Evolutionary conservation across 2,888 invertebrate genomes (phyloP), one percentile per base, ranked within the genome.

Genomic region (Agrochola macilenta): DNA sequence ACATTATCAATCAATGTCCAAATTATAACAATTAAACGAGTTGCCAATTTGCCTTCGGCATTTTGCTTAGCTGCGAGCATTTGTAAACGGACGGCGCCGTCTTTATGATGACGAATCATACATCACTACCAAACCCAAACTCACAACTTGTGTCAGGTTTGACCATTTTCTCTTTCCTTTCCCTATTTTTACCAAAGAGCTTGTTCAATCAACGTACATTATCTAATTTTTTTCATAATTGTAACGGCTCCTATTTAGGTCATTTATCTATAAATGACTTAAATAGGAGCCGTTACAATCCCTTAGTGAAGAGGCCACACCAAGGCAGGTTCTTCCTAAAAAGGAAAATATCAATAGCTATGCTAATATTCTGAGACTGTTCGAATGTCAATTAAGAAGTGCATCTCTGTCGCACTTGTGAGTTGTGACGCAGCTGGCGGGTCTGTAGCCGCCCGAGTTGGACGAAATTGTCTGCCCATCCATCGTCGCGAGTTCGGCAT

Each of bases 381-480:
- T 71, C 17, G 49, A 58, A 49, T 80, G 30, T 35, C 23, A 72
- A 65, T 58, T 57, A 64, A 11, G 57, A 70, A n/a, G n/a, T 64
- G 49, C 57, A 64, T 52, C 63, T 80, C 80, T 80, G 43, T 72
- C 73, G 39, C 71, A 71, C 63, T 80, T 39, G 49, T 70, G 57
- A 12, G 39, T 70, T 30, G n/a, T 30, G 57, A n/a, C 39, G 58
- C 57, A 68, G 63, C 57, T 57, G 80, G 80, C 30, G 20, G 5
- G 52, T 26, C 46, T 20, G 72, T 72, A 52, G 43, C 14, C 26
- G 58, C 39, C 49, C n/a, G 57, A 68, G 52, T 69, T 68, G 14
- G 30, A 46, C 52, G 39, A 26, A 80, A 52, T 58, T 64, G 17
- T 58, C 52, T 49, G 64, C 20, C 17, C 12, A 20, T 52, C 17